A percentile compares a stretch with the other conserved stretches of the same genome.
phyloP scores from a whole-genome alignment of 2,113 vertebrate genomes.

The Corythoichthys haematopterus region DNA sequence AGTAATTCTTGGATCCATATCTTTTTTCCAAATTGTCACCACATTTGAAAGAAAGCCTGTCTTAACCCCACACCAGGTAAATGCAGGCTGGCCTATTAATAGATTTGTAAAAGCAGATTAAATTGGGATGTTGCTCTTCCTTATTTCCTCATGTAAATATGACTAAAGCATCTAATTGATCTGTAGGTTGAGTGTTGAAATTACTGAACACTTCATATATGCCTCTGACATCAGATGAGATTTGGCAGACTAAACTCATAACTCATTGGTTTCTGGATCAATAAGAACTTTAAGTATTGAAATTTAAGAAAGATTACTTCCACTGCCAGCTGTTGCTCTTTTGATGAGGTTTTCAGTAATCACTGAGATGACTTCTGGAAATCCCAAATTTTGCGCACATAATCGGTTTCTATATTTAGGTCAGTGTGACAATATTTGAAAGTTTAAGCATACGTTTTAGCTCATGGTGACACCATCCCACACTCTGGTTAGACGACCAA shows the following conservation, averaged over 20 bases:
- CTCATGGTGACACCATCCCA: not conserved
- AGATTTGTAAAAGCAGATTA: slow-evolving; percentile 59
- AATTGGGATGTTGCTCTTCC: slow-evolving; percentile 31
- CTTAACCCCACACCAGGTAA: slow-evolving; percentile 28
- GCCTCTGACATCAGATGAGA: slow-evolving; percentile 14
- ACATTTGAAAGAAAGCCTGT: slow-evolving; percentile 9
- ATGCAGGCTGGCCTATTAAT: slow-evolving; percentile 41
- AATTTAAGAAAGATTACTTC: not conserved
- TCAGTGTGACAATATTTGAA: slow-evolving; percentile 17
- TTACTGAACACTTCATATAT: slow-evolving; percentile 23
- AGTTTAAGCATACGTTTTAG: slow-evolving; percentile 1
- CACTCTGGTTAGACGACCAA: not conserved
- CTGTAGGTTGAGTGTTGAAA: slow-evolving; percentile 22
- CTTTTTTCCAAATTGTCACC: not conserved
- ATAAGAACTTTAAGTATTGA: not conserved
- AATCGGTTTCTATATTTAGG: slow-evolving; percentile 16
- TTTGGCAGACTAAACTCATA: not conserved
- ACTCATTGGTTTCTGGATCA: not conserved
- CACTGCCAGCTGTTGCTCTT: not conserved
- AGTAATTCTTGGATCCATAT: not conserved
- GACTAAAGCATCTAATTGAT: slow-evolving; percentile 26
- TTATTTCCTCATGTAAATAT: slow-evolving; percentile 27
- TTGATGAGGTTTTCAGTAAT: slow-evolving; percentile 6
- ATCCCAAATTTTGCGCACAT: slow-evolving; percentile 2
- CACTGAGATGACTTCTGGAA: slow-evolving; percentile 9